A percentile compares a stretch with the other conserved stretches of the same genome.
Evolutionary conservation across 1,140 invertebrate genomes (phyloP).

Genomic region (Euglossa dilemma): DNA sequence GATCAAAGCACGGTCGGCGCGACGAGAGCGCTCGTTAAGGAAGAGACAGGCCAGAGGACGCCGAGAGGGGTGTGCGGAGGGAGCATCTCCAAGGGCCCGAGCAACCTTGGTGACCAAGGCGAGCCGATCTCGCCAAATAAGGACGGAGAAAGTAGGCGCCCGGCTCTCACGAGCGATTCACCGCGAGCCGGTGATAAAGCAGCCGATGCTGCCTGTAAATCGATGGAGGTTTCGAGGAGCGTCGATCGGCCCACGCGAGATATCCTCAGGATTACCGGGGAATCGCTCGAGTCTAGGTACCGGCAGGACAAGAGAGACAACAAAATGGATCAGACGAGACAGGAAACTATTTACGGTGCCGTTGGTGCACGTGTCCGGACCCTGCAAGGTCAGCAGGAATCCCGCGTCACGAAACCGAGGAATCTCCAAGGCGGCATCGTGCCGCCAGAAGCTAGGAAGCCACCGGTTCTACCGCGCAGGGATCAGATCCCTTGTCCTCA

Average conservation of each 20-base stretch:
- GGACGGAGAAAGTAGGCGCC: constrained; percentile 73
- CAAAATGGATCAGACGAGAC: constrained; percentile 37
- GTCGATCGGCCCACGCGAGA: constrained; percentile 41
- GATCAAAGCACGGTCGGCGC: constrained; percentile 48
- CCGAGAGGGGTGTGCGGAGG: constrained; percentile 33
- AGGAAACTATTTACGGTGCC: constrained; percentile 46
- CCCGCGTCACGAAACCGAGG: constrained; percentile 33
- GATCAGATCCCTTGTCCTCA: neutral
- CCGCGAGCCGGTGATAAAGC: constrained; percentile 53
- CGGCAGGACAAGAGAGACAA: constrained; percentile 30
- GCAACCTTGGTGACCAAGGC: constrained; percentile 54
- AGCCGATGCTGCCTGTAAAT: constrained; percentile 57
- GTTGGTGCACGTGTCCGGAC: constrained; percentile 56
- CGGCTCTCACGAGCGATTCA: constrained; percentile 52
- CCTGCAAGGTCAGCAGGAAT: constrained; percentile 57
- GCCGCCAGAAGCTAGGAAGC: constrained; percentile 42
- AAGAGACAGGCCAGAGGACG: constrained; percentile 55
- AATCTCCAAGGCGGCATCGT: constrained; percentile 25
- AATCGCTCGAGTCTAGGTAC: constrained; percentile 27
- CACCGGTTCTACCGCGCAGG: constrained; percentile 31
- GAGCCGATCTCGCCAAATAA: constrained; percentile 73
- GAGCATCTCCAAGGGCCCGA: constrained; percentile 54
- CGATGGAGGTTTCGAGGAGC: constrained; percentile 50
- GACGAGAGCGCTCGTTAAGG: constrained; percentile 57
- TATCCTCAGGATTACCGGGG: constrained; percentile 11